A percentile compares a stretch with the other conserved stretches of the same genome.
These are phyloP conservation scores for Lumbricus terrestris DNA, from an alignment of 2,888 invertebrate genomes.

Conservation along the genomic window DNA sequence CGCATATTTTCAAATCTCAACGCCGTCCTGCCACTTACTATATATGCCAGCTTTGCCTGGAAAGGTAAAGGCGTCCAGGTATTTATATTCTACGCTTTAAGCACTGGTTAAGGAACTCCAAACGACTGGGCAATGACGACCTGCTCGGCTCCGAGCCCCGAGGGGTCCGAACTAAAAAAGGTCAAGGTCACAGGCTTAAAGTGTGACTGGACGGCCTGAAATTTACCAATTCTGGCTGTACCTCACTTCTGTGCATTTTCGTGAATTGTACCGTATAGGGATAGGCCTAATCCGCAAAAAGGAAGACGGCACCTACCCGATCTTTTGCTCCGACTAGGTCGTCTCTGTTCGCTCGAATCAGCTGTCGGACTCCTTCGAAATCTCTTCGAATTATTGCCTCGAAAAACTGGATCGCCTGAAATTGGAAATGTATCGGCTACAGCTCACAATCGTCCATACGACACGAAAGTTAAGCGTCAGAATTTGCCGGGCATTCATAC, in stretches of 20 bases:
- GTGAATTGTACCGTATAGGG: neutral
- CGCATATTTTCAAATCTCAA: no score
- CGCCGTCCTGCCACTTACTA: no score
- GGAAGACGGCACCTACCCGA: slow-evolving; percentile 14
- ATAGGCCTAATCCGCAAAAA: neutral
- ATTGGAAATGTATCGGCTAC: neutral
- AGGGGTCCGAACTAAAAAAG: neutral
- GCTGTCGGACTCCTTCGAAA: slow-evolving; percentile 11
- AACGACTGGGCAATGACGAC: no score
- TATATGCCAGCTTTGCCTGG: no score
- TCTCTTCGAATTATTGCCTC: slow-evolving; percentile 30
- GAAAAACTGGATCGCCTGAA: slow-evolving; percentile 31
- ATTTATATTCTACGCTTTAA: no score
- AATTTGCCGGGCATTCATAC: neutral
- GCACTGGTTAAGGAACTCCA: no score
- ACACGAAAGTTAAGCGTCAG: neutral
- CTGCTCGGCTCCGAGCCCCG: neutral
- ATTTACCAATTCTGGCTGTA: no score
- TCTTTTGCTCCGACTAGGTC: slow-evolving; percentile 25
- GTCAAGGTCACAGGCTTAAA: no score
- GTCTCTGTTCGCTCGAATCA: slow-evolving; percentile 8
- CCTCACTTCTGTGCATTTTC: no score
- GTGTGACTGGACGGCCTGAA: no score
- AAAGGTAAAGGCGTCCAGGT: no score
- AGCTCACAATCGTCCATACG: no score